Evolutionary conservation across 2,888 invertebrate genomes (phyloP).

Genomic region (Rhamnusium bicolor): DNA sequence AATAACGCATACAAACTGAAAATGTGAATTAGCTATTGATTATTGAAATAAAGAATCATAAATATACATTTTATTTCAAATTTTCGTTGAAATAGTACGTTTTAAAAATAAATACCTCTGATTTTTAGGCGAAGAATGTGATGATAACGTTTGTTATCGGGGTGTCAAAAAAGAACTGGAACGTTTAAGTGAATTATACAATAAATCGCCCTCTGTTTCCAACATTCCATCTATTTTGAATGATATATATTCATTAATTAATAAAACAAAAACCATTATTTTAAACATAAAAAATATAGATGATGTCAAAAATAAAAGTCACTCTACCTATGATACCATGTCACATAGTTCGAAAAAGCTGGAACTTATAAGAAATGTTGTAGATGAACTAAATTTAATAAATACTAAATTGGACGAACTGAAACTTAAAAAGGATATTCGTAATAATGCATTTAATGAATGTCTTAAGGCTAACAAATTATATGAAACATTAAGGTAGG

Average conservation of each 20-base stretch:
- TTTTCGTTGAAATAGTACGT: too few species aligned
- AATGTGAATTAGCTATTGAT: too few species aligned
- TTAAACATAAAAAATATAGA: conserved; percentile 7
- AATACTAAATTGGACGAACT: background rate
- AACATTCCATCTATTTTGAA: background rate
- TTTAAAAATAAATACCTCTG: too few species aligned
- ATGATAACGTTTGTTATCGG: conserved; percentile 17
- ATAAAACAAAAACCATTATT: conserved; percentile 3
- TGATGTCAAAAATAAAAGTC: background rate
- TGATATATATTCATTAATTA: conserved; percentile 12
- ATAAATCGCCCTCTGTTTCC: background rate
- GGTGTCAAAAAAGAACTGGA: background rate
- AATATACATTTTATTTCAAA: too few species aligned
- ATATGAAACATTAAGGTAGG: conserved; percentile 8
- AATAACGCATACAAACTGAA: too few species aligned
- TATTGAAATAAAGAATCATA: too few species aligned
- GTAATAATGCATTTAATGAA: background rate
- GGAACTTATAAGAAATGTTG: background rate
- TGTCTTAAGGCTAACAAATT: background rate
- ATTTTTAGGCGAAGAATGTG: background rate
- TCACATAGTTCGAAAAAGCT: background rate
- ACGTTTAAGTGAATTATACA: background rate
- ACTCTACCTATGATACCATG: background rate
- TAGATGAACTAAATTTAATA: background rate
- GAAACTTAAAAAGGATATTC: background rate